Conservation (phyloP, 2,888 invertebrate genomes). For the Leptura quadrifasciata region DNA sequence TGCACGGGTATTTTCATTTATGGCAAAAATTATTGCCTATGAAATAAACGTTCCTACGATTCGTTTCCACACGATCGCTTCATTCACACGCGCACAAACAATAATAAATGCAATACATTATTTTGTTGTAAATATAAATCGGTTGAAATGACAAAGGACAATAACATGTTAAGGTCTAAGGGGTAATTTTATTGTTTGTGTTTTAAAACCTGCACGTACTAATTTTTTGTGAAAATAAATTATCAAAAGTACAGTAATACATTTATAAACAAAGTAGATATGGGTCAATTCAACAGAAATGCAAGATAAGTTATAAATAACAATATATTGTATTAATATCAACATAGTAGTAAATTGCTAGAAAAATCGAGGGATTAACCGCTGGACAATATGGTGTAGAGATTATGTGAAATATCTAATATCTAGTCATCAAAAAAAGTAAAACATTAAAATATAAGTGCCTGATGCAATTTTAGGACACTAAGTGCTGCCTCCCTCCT, state of each 20-base stretch:
- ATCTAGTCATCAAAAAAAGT: too few species aligned
- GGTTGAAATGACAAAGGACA: not conserved
- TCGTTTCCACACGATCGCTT: constrained; percentile 8
- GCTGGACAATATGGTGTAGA: too few species aligned
- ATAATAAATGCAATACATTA: not conserved
- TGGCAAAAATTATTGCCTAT: constrained; percentile 24
- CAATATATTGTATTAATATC: not conserved
- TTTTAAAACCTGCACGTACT: not conserved
- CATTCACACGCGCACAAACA: constrained; percentile 7
- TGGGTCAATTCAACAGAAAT: not conserved
- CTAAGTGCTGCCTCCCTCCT: too few species aligned
- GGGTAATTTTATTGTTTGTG: not conserved
- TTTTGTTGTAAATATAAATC: constrained; percentile 14
- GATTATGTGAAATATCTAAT: too few species aligned
- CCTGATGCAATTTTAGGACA: too few species aligned
- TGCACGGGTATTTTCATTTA: constrained; percentile 30
- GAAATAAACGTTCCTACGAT: constrained; percentile 18
- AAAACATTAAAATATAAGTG: too few species aligned
- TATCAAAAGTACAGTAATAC: not conserved
- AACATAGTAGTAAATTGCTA: too few species aligned
- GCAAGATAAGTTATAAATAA: too few species aligned
- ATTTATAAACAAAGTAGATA: not conserved
- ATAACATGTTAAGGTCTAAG: not conserved
- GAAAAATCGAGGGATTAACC: too few species aligned
- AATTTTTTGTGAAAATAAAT: not conserved